These are phyloP conservation scores for Sebastes iracundus DNA, from an alignment of 2,797 vertebrate species.

Conservation along the genomic window DNA sequence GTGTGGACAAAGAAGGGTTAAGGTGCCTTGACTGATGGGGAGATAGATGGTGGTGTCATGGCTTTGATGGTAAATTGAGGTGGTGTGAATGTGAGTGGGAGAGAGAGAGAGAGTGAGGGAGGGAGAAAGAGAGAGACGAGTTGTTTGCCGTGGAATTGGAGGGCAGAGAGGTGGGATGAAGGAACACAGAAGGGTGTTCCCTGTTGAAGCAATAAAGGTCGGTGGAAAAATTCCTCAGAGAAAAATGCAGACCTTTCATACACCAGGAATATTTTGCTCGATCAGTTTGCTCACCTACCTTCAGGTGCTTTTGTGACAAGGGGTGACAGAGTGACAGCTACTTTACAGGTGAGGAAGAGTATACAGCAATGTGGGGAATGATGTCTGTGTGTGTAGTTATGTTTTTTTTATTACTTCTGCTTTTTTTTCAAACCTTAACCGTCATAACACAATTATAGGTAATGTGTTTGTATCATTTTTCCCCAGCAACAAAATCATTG, in stretches of 20 bases:
- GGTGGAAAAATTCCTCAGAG: not conserved
- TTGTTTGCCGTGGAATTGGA: not conserved
- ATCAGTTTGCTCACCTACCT: not conserved
- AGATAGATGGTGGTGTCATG: not conserved
- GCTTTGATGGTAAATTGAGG: not conserved
- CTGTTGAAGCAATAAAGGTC: slow-evolving; percentile 16
- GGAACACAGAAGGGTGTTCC: slow-evolving; percentile 11
- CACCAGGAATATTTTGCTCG: not conserved
- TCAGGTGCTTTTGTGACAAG: not conserved
- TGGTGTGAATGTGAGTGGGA: not conserved
- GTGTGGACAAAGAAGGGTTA: slow-evolving; percentile 6
- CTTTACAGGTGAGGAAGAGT: slow-evolving; percentile 48
- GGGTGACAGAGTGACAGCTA: not conserved
- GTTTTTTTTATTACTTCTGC: not conserved
- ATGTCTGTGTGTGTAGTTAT: not conserved
- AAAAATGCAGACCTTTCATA: not conserved
- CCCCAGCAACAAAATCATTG: not conserved
- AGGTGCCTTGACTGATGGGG: not conserved
- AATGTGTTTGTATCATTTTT: not conserved
- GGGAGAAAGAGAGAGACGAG: not conserved
- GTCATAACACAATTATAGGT: not conserved
- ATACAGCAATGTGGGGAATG: not conserved
- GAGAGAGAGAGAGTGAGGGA: not conserved
- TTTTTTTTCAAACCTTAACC: not conserved
- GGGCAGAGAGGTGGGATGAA: slow-evolving; percentile 28